These are phyloP conservation scores for Callipepla squamata DNA, from an alignment of 2,113 vertebrate genomes.

Conservation along the genomic window DNA sequence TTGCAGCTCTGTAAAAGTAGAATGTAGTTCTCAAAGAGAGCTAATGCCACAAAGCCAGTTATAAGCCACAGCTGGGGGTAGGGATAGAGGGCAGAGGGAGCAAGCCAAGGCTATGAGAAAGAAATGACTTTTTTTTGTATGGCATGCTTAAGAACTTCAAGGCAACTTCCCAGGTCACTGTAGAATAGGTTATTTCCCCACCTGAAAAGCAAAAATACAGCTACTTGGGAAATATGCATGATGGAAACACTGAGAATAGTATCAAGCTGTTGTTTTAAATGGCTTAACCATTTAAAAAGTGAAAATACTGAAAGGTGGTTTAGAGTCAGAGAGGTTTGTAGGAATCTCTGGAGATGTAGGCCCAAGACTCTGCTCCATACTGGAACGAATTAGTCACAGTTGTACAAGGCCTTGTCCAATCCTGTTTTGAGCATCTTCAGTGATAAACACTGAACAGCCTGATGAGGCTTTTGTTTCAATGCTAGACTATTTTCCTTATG, in stretches of 20 bases:
- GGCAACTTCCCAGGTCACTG: not conserved
- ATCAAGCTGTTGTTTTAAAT: not conserved
- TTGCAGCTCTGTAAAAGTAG: not conserved
- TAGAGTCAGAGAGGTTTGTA: not conserved
- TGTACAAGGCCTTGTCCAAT: not conserved
- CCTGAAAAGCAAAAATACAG: not conserved
- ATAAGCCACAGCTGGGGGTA: not conserved
- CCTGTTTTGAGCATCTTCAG: not conserved
- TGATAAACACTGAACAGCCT: not conserved
- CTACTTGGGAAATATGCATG: not conserved
- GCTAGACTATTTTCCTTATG: not conserved
- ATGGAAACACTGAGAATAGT: not conserved
- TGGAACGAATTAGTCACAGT: not conserved
- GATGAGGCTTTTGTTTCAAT: not conserved
- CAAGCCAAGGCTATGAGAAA: not conserved
- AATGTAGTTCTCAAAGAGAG: not conserved
- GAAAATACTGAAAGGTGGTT: not conserved
- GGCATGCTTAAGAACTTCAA: not conserved
- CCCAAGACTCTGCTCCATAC: not conserved
- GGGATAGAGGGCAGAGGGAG: not conserved
- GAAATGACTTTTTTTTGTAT: not conserved
- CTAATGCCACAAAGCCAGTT: conserved; percentile 7
- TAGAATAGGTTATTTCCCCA: not conserved
- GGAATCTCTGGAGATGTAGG: not conserved
- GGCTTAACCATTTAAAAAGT: not conserved